Evolutionary conservation across 2,113 vertebrate species (phyloP).

Genomic region (Sinocyclocheilus grahami): DNA sequence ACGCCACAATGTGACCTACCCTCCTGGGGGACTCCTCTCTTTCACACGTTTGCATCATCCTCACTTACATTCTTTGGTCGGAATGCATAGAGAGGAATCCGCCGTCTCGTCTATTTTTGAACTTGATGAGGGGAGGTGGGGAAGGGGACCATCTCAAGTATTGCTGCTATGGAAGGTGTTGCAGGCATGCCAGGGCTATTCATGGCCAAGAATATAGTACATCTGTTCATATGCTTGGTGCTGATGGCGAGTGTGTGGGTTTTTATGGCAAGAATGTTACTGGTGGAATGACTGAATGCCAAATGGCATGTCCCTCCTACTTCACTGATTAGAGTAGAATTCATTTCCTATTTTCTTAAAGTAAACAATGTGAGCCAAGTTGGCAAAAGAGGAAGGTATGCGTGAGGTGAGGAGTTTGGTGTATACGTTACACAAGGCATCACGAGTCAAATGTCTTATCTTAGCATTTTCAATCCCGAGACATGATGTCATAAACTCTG

Average conservation of each 20-base stretch:
- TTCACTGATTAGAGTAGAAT: slow-evolving; percentile 41
- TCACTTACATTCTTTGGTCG: slow-evolving; percentile 62
- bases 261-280: slow-evolving; percentile 43
- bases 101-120: slow-evolving; percentile 89
- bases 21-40: slow-evolving; percentile 64
- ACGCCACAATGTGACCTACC: slow-evolving; percentile 49
- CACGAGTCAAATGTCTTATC: slow-evolving; percentile 50
- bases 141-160: slow-evolving; percentile 76
- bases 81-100: slow-evolving; percentile 80
- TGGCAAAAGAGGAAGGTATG: slow-evolving; percentile 11
- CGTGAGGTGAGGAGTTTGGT: slow-evolving; percentile 34
- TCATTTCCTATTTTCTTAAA: slow-evolving; percentile 24
- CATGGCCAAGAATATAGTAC: slow-evolving; percentile 81
- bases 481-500: slow-evolving; percentile 66
- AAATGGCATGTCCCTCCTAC: slow-evolving; percentile 9
- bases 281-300: slow-evolving; percentile 45
- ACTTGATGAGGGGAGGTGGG: slow-evolving; percentile 65
- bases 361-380: neutral
- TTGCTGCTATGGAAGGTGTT: slow-evolving; percentile 88
- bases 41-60: slow-evolving; percentile 72
- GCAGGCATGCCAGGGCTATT: slow-evolving; percentile 89
- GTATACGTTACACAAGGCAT: slow-evolving; percentile 42
- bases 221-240: slow-evolving; percentile 76
- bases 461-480: slow-evolving; percentile 62
- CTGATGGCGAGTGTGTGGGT: slow-evolving; percentile 66